These are phyloP conservation scores for Pseudococcus jackbeardsleyi DNA, from an alignment of 2,888 invertebrate genomes.

Conservation along the genomic window DNA sequence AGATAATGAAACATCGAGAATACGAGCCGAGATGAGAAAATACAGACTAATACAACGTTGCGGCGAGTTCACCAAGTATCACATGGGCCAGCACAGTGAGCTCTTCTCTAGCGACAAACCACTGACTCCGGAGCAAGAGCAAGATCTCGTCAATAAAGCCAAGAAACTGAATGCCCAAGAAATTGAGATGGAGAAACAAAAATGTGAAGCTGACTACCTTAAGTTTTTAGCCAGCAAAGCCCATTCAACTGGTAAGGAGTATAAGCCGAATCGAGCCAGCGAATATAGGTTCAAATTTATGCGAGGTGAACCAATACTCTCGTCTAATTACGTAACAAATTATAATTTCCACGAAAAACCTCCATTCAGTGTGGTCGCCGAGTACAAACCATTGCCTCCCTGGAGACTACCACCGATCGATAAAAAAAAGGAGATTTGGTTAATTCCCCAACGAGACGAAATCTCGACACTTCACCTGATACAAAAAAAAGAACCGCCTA, in stretches of 20 bases:
- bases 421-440: conserved; percentile 32
- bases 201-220: not conserved
- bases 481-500: not conserved
- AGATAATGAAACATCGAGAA: conserved; percentile 51
- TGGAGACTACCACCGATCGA: not conserved
- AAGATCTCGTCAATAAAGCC: not conserved
- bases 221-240: not conserved
- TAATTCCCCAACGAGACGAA: not conserved
- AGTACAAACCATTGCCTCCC: not conserved
- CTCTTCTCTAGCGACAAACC: not conserved
- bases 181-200: not conserved
- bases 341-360: conserved; percentile 38
- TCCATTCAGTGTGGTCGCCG: not conserved
- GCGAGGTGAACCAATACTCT: conserved; percentile 51
- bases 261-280: conserved; percentile 45
- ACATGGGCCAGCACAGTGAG: conserved; percentile 9
- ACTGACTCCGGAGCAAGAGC: not conserved
- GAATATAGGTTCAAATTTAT: conserved; percentile 12
- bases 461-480: not conserved
- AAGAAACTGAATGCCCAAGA: conserved; percentile 35
- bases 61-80: conserved; percentile 24
- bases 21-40: conserved; percentile 34
- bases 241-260: not conserved
- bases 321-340: not conserved
- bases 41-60: conserved; percentile 49